Percentiles rank a stretch among this genome's conserved stretches.
Evolutionary conservation across 2,888 invertebrate species (phyloP).

Genomic region (Seira musarum): DNA sequence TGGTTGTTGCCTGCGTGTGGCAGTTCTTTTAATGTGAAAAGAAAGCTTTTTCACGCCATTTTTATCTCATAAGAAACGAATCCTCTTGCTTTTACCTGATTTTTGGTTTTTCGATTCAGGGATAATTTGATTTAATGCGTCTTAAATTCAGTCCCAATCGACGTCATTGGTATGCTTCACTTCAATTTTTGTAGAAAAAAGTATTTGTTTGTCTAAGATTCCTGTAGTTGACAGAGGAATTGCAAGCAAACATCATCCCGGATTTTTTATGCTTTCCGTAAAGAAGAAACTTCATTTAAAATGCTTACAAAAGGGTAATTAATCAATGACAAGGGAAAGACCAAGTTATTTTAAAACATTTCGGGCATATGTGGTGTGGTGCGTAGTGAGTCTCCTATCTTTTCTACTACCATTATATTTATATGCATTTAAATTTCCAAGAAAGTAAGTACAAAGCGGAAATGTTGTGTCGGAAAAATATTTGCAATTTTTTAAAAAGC

Average conservation of each 20-base stretch:
- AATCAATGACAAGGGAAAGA: conserved; percentile 54
- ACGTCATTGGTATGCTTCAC: no score
- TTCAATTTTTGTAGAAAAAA: no score
- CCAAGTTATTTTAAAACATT: conserved; percentile 44
- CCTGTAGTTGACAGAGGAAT: no score
- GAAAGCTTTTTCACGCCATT: conserved; percentile 54
- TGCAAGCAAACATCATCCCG: no score
- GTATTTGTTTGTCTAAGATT: no score
- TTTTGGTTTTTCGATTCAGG: no score
- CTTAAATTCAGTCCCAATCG: no score
- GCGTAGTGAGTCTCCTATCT: conserved; percentile 23
- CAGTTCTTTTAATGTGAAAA: conserved; percentile 40
- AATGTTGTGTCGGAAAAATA: neutral
- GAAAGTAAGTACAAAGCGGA: neutral
- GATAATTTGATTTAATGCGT: no score
- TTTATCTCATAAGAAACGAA: no score
- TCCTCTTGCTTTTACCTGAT: no score
- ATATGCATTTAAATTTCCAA: neutral
- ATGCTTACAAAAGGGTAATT: conserved; percentile 40
- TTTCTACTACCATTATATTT: neutral
- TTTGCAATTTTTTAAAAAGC: neutral
- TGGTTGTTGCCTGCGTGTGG: conserved; percentile 12
- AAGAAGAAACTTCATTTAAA: neutral
- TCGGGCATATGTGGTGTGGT: no score
- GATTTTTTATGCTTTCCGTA: no score